Evolutionary conservation across 1,140 invertebrate genomes (phyloP).

Genomic region (Alviniconcha marisindica): DNA sequence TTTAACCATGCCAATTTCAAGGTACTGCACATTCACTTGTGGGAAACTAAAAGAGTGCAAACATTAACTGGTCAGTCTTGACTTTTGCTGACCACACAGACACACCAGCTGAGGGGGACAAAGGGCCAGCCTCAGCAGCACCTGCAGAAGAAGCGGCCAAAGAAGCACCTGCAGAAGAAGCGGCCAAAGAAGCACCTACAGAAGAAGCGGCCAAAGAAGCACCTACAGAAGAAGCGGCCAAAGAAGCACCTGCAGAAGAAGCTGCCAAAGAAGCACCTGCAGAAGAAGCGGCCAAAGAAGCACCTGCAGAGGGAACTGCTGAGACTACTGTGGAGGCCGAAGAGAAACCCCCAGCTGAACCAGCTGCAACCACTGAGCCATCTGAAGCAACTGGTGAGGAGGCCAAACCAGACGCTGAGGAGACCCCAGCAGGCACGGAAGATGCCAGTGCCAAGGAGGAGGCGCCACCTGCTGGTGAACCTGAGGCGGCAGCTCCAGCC

Average conservation of each 20-base stretch:
- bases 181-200: too few species aligned
- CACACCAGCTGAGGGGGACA: neutral
- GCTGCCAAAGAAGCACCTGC: neutral
- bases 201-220: neutral
- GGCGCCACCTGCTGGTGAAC: neutral
- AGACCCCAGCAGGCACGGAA: neutral
- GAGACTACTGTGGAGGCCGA: slow-evolving; percentile 45
- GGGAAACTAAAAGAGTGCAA: too few species aligned
- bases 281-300: too few species aligned
- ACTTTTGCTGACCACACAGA: too few species aligned
- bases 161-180: too few species aligned
- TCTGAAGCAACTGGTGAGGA: neutral
- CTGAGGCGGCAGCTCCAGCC: too few species aligned
- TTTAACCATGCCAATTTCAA: too few species aligned
- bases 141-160: slow-evolving; percentile 19
- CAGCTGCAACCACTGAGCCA: neutral
- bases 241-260: slow-evolving; percentile 38
- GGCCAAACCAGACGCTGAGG: neutral
- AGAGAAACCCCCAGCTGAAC: slow-evolving; percentile 1
- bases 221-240: slow-evolving; percentile 27
- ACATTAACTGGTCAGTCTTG: too few species aligned
- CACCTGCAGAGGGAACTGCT: slow-evolving; percentile 27
- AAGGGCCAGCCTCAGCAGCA: slow-evolving; percentile 31
- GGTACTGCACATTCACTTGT: too few species aligned
- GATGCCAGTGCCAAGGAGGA: neutral